phyloP scores from a whole-genome alignment of 1,140 invertebrate genomes.

The Trichoplusia ni region DNA sequence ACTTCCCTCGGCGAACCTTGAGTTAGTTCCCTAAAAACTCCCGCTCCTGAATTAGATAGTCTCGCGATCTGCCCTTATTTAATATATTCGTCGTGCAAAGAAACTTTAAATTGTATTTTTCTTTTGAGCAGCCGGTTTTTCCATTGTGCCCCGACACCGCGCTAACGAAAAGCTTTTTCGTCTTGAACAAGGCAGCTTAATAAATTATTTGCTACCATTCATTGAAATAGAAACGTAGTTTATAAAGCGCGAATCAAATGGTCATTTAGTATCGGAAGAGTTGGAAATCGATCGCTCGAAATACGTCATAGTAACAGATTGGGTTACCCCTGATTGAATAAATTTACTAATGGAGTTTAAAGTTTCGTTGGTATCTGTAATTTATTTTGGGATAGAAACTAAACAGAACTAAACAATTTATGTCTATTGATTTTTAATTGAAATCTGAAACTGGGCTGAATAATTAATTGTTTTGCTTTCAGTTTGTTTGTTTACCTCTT shows the following conservation, averaged over 20 bases:
- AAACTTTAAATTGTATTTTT: slow-evolving; percentile 32
- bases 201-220: slow-evolving; percentile 31
- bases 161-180: slow-evolving; percentile 20
- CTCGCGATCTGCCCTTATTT: slow-evolving; percentile 10
- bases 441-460: too few relatives aligned
- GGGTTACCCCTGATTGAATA: too few relatives aligned
- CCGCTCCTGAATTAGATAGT: background rate
- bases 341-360: too few relatives aligned
- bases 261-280: background rate
- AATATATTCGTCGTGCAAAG: slow-evolving; percentile 30
- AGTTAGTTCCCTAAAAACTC: background rate
- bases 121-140: slow-evolving; percentile 26
- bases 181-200: slow-evolving; percentile 24
- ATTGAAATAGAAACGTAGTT: slow-evolving; percentile 6
- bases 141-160: slow-evolving; percentile 20
- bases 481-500: too few relatives aligned
- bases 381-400: too few relatives aligned
- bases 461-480: too few relatives aligned
- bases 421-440: too few relatives aligned
- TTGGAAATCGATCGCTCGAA: background rate
- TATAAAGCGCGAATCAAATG: slow-evolving; percentile 5
- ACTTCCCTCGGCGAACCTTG: too few relatives aligned
- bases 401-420: too few relatives aligned
- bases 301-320: background rate
- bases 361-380: too few relatives aligned